Evolutionary conservation across 1,140 invertebrate species (phyloP).

Genomic region (Ptiloglossa arizonensis): DNA sequence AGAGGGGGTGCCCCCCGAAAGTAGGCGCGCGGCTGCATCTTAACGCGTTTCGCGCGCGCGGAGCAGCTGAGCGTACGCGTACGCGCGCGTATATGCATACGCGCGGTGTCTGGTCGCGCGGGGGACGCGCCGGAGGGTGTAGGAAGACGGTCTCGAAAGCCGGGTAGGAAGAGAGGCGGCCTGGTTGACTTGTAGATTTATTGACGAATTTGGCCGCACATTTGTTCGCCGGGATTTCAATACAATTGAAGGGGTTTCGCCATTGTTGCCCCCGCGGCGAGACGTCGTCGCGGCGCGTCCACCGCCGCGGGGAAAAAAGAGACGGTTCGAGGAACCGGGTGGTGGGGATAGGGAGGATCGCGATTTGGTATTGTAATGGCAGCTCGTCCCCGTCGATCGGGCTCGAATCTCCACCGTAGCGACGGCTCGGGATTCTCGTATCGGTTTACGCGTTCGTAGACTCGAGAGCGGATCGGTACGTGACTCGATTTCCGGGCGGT

Average conservation of each 20-base stretch:
- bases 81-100: slow-evolving; percentile 22
- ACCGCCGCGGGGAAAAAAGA: slow-evolving; percentile 7
- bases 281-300: slow-evolving; percentile 46
- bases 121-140: slow-evolving; percentile 5
- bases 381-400: slow-evolving; percentile 57
- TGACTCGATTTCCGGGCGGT: too few species aligned
- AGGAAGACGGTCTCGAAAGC: slow-evolving; percentile 8
- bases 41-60: too few species aligned
- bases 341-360: slow-evolving; percentile 11
- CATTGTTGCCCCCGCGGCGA: slow-evolving; percentile 60
- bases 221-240: slow-evolving; percentile 76
- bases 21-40: slow-evolving; percentile 54
- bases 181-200: slow-evolving; percentile 76
- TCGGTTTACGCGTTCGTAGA: slow-evolving; percentile 36
- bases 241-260: slow-evolving; percentile 74
- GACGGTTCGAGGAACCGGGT: background rate
- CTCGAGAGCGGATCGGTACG: background rate
- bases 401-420: slow-evolving; percentile 5
- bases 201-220: slow-evolving; percentile 76
- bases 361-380: slow-evolving; percentile 75
- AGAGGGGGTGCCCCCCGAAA: slow-evolving; percentile 16
- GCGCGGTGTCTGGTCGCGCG: background rate
- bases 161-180: slow-evolving; percentile 9
- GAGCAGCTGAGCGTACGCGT: too few species aligned
- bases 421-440: slow-evolving; percentile 30